Conservation (phyloP, 92 coral and sea anemone species). For the Epizoanthus fatuus region DNA sequence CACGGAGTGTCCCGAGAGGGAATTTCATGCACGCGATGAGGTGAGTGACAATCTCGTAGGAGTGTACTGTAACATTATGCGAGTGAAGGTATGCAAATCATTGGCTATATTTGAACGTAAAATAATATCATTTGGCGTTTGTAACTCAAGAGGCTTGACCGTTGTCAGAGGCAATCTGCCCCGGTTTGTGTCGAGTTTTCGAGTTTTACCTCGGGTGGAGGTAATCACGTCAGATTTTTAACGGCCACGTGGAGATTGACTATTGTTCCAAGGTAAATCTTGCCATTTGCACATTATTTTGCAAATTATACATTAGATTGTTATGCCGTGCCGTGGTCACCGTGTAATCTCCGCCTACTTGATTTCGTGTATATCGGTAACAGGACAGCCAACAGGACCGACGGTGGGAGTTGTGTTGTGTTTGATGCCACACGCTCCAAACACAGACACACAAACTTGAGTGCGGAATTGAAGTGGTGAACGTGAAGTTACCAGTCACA, state of each 20-base stretch:
- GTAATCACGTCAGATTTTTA: slow-evolving; percentile 14
- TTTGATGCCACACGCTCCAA: neutral
- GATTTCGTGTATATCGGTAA: slow-evolving; percentile 29
- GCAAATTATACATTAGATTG: slow-evolving; percentile 1
- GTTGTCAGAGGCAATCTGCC: slow-evolving; percentile 44
- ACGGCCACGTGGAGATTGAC: neutral
- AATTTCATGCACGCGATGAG: slow-evolving; percentile 39
- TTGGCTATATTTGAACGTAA: slow-evolving; percentile 50
- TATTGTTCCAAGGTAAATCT: slow-evolving; percentile 4
- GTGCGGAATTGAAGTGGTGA: neutral
- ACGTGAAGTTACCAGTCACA: neutral
- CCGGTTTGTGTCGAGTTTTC: slow-evolving; percentile 14
- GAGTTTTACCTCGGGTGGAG: neutral
- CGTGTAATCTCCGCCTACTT: slow-evolving; percentile 25
- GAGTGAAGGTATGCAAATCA: slow-evolving; percentile 43
- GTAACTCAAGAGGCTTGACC: slow-evolving; percentile 49
- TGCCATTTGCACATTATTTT: neutral
- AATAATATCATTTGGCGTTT: slow-evolving; percentile 51
- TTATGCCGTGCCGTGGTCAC: slow-evolving; percentile 15
- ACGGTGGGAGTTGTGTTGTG: neutral
- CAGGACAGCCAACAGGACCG: slow-evolving; percentile 12
- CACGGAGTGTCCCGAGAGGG: slow-evolving; percentile 6
- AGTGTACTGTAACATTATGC: slow-evolving; percentile 44
- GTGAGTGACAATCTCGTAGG: slow-evolving; percentile 33
- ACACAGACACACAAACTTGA: neutral